Evolutionary conservation across 2,113 vertebrate species (phyloP).

Genomic region (Fregetta grallaria): DNA sequence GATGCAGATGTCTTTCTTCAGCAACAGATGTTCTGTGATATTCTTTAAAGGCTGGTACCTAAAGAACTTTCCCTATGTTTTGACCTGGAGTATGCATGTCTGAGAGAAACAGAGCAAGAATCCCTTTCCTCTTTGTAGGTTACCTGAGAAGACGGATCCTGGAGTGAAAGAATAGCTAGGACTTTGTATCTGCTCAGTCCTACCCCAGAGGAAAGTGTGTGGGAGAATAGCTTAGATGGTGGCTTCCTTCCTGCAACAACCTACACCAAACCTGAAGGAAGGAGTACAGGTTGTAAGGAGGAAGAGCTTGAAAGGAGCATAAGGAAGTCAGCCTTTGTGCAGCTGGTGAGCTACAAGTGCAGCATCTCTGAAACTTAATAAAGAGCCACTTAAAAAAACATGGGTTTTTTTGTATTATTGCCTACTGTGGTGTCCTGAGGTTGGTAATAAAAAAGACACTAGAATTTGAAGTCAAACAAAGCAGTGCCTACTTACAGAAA

Average conservation of each 20-base stretch:
- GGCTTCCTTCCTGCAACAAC: not conserved
- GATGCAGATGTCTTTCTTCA: slow-evolving; percentile 62
- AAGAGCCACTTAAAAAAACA: not conserved
- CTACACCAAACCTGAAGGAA: not conserved
- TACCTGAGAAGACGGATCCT: not conserved
- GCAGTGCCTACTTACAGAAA: not conserved
- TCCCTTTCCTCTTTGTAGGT: not conserved
- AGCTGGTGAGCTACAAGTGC: not conserved
- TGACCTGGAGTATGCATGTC: not conserved
- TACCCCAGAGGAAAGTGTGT: not conserved
- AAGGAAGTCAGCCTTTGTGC: not conserved
- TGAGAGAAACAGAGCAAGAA: not conserved
- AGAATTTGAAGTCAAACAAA: not conserved
- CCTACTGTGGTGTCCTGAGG: not conserved
- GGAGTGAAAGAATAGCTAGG: not conserved
- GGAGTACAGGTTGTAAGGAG: not conserved
- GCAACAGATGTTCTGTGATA: not conserved
- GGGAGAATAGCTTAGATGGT: not conserved
- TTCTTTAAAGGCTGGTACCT: slow-evolving; percentile 32
- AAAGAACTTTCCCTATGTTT: not conserved
- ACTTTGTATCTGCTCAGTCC: not conserved
- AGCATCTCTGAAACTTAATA: not conserved
- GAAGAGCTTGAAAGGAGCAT: not conserved
- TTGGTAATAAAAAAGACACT: not conserved
- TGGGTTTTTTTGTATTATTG: not conserved